These are phyloP conservation scores for Boloria euphrosyne DNA, from an alignment of 2,888 invertebrate species.

Conservation along the genomic window DNA sequence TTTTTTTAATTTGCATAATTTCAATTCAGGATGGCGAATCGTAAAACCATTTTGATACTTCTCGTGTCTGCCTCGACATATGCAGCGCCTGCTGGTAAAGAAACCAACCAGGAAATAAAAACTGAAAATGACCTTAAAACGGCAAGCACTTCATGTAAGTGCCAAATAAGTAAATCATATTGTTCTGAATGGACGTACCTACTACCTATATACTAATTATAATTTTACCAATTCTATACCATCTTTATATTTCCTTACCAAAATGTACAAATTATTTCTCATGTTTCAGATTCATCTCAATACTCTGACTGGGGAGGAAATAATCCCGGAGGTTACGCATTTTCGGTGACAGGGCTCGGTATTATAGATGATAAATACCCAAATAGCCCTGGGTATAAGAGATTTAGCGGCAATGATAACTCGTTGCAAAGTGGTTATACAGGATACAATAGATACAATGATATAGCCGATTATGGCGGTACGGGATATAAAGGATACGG, in stretches of 20 bases:
- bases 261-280: neutral
- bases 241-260: neutral
- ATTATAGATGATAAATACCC: slow-evolving; percentile 38
- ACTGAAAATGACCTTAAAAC: slow-evolving; percentile 39
- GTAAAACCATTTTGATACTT: slow-evolving; percentile 42
- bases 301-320: slow-evolving; percentile 65
- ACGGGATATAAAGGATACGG: slow-evolving; percentile 19
- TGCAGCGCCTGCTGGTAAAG: slow-evolving; percentile 49
- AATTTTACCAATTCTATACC: too few relatives aligned
- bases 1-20: neutral
- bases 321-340: slow-evolving; percentile 54
- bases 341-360: slow-evolving; percentile 45
- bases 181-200: neutral
- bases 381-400: slow-evolving; percentile 36
- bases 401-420: slow-evolving; percentile 40
- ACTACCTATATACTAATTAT: too few relatives aligned
- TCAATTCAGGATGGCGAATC: slow-evolving; percentile 56
- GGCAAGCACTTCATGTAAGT: slow-evolving; percentile 41
- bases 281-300: slow-evolving; percentile 44
- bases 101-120: slow-evolving; percentile 28
- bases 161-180: neutral
- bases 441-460: slow-evolving; percentile 35
- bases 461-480: slow-evolving; percentile 30
- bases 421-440: slow-evolving; percentile 16
- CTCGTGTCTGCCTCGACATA: slow-evolving; percentile 42